phyloP scores from a whole-genome alignment of 2,888 invertebrate species.

The Oithona nana region DNA sequence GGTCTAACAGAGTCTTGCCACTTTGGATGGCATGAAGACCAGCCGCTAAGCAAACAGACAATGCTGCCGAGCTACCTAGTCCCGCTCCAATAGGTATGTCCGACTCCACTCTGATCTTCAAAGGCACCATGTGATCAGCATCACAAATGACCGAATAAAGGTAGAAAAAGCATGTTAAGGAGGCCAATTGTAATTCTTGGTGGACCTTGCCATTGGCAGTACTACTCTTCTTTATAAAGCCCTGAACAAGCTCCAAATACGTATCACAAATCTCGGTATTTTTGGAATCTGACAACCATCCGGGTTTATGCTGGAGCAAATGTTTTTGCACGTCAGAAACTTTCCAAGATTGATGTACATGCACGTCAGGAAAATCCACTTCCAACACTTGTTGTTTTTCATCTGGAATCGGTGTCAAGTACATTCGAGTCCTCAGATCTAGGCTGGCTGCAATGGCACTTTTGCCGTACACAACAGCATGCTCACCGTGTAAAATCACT shows the following conservation, averaged over 20 bases:
- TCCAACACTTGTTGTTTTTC: not conserved
- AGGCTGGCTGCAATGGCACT: constrained; percentile 80
- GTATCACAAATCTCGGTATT: not conserved
- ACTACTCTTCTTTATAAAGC: not conserved
- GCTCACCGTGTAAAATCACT: constrained; percentile 93
- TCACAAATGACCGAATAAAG: constrained; percentile 6
- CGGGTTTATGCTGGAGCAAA: not conserved
- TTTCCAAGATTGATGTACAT: not conserved
- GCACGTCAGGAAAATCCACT: constrained; percentile 13
- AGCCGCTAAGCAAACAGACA: constrained; percentile 60
- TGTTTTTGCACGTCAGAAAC: not conserved
- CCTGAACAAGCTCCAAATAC: not conserved
- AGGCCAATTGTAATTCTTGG: not conserved
- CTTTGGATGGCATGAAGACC: constrained; percentile 33
- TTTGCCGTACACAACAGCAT: constrained; percentile 86
- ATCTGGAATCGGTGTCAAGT: constrained; percentile 24
- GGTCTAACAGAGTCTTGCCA: not conserved
- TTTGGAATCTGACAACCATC: not conserved
- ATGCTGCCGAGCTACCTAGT: constrained; percentile 88
- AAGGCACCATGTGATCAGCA: constrained; percentile 19
- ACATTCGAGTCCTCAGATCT: constrained; percentile 52
- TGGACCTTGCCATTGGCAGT: not conserved
- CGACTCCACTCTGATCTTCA: constrained; percentile 29
- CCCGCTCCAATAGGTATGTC: constrained; percentile 63
- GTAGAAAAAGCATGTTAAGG: constrained; percentile 15